A percentile compares a stretch with the other conserved stretches of the same genome.
Evolutionary conservation across 2,888 invertebrate genomes (phyloP).

Genomic region (Acleris cristana): DNA sequence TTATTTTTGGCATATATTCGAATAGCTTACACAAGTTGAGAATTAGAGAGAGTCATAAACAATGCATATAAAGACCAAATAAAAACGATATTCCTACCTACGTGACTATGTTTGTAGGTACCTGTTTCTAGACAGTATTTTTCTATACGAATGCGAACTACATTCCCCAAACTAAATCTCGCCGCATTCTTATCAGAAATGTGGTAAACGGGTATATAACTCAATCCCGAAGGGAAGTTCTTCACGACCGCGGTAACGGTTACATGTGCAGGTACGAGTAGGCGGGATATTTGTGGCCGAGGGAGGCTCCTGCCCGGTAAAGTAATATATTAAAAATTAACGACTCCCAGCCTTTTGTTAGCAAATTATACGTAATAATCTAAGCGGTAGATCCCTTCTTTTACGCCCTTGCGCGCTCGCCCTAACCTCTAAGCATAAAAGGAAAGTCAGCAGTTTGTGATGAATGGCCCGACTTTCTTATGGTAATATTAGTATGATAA

Average conservation of each 20-base stretch:
- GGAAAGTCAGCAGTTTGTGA: conserved; percentile 66
- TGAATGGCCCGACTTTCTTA: conserved; percentile 68
- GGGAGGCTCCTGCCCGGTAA: conserved; percentile 41
- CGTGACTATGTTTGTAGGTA: neutral
- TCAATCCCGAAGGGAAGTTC: conserved; percentile 14
- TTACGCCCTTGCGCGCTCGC: conserved; percentile 50
- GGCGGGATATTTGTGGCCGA: conserved; percentile 8
- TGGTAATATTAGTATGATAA: conserved; percentile 68
- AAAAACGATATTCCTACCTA: no score
- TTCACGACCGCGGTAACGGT: conserved; percentile 18
- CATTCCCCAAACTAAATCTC: conserved; percentile 9
- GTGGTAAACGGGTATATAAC: conserved; percentile 13
- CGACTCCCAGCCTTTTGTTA: conserved; percentile 61
- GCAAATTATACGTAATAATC: conserved; percentile 59
- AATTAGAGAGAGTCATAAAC: no score
- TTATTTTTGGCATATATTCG: no score
- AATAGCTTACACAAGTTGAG: no score
- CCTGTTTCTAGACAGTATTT: neutral
- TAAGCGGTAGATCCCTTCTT: conserved; percentile 50
- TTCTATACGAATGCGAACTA: conserved; percentile 14
- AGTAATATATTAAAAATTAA: conserved; percentile 62
- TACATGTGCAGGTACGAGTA: conserved; percentile 14
- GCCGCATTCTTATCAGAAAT: conserved; percentile 8
- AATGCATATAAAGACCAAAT: no score
- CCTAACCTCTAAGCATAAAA: conserved; percentile 58